Base-by-base conservation (phyloP, 2,113 vertebrate species). In the Psilopogon haemacephalus region DNA sequence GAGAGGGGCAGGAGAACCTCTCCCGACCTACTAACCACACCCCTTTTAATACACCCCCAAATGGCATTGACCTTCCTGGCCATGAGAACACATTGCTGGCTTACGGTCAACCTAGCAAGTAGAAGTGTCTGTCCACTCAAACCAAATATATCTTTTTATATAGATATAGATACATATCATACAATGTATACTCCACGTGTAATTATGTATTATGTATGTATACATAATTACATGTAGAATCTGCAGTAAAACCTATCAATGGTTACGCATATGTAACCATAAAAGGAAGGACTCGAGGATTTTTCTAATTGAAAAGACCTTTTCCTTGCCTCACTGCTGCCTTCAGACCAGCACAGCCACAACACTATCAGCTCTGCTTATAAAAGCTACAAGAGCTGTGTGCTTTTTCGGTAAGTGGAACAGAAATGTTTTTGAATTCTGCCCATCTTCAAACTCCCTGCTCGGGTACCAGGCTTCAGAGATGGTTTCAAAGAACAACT, bases 291-390 rank as follows among this genome's bases (percentile, higher is more conserved):
- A 3, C 23, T 67, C 1, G 35, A 40, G 32, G 16, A 38, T 24
- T 56, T 69, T 69, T 62, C 62, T 46, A 32, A 33, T 30, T 56
- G 20, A 48, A 24, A 50, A 70, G 7, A 67, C 15, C 11, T 16
- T 1, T 0, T 28, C 54, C 72, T 77, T 64, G 23, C 15, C 11
- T 6, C 32, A 44, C 8, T 3, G 5, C 17, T 52, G 38, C 15
- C 20, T 8, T 88, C 62, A 56, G 42, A 60, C 5, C 6, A 60
- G 56, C 21, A 50, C 12, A 84, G 33, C 12, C 16, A 35, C 30
- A 26, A 5, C 24, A 19, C 15, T 52, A 14, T 5, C n/a, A 42
- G 6, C 35, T 78, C 33, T 50, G 18, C 32, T 35, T 20, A 52
- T 12, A 64, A 35, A 69, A 60, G 24, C 56, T 21, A 32, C 8